A percentile compares a stretch with the other conserved stretches of the same genome.
These are phyloP conservation scores for Nomada lathburiana DNA, from an alignment of 2,888 invertebrate species.

Conservation along the genomic window DNA sequence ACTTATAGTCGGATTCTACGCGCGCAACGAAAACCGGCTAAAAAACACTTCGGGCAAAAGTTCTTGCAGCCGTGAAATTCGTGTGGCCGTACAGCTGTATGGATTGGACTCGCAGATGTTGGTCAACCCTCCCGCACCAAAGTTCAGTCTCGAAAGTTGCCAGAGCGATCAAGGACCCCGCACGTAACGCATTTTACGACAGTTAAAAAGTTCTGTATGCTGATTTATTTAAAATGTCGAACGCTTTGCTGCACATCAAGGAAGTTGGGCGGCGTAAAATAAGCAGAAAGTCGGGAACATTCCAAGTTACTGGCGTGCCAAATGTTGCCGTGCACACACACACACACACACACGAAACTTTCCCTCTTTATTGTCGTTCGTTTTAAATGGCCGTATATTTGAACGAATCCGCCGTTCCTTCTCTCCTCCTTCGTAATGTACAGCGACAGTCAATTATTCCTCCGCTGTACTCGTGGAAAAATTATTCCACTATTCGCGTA, in stretches of 20 bases:
- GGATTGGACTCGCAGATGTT: constrained; percentile 35
- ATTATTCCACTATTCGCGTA: no score
- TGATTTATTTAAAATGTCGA: constrained; percentile 60
- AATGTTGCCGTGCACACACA: constrained; percentile 17
- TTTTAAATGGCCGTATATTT: neutral
- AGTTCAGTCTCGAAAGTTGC: constrained; percentile 46
- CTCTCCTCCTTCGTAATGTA: neutral
- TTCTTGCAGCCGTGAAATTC: constrained; percentile 8
- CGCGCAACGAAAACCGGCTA: neutral
- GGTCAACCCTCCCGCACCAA: neutral
- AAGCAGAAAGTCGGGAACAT: constrained; percentile 45
- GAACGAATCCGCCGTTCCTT: neutral
- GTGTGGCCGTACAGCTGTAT: neutral
- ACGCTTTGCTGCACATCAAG: constrained; percentile 13
- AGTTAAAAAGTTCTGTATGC: constrained; percentile 50
- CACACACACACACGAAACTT: constrained; percentile 9
- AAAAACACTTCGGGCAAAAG: neutral
- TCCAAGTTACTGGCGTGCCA: constrained; percentile 21
- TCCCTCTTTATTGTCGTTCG: constrained; percentile 1
- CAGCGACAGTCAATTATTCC: neutral
- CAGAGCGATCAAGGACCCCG: constrained; percentile 13
- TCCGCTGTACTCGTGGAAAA: neutral
- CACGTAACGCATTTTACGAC: constrained; percentile 51
- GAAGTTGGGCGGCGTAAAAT: constrained; percentile 52
- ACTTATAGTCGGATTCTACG: neutral